Percentiles rank a stretch among this genome's conserved stretches.
Evolutionary conservation across 2,797 vertebrate species (phyloP).

Genomic region (Vireo griseus): DNA sequence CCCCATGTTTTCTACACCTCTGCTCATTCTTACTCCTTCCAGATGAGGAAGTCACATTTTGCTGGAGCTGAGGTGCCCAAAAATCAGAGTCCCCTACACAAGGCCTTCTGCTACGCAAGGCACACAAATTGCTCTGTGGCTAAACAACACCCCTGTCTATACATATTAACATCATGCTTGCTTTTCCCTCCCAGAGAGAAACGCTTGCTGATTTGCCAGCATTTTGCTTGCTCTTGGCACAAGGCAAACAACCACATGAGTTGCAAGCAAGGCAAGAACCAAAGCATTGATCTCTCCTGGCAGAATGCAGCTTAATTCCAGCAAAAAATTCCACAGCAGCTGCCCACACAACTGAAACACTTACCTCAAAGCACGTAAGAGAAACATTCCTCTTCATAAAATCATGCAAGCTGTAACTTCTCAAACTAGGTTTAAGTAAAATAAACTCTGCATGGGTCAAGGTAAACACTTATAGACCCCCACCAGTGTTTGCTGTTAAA

Average conservation of each 20-base stretch:
- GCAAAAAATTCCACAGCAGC: conserved; percentile 19
- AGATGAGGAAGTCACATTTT: neutral
- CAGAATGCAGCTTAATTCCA: neutral
- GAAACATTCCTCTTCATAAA: neutral
- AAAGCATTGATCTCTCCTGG: conserved; percentile 2
- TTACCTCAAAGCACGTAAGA: neutral
- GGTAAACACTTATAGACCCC: neutral
- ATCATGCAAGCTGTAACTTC: neutral
- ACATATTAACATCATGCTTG: neutral
- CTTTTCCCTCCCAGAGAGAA: neutral
- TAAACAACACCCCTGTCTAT: neutral
- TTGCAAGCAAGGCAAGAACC: neutral
- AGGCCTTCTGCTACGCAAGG: neutral
- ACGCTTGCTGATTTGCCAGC: conserved; percentile 1
- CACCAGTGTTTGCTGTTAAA: neutral
- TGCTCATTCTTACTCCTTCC: neutral
- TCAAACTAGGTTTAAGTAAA: neutral
- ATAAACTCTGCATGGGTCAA: neutral
- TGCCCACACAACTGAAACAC: neutral
- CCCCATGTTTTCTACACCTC: neutral
- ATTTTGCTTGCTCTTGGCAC: conserved; percentile 11
- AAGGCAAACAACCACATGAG: neutral
- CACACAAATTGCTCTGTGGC: neutral
- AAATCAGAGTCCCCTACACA: neutral
- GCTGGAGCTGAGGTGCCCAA: neutral